Percentiles rank a stretch among this genome's conserved stretches.
These are phyloP conservation scores for Altica lythri DNA, from an alignment of 2,888 invertebrate species.

Conservation along the genomic window DNA sequence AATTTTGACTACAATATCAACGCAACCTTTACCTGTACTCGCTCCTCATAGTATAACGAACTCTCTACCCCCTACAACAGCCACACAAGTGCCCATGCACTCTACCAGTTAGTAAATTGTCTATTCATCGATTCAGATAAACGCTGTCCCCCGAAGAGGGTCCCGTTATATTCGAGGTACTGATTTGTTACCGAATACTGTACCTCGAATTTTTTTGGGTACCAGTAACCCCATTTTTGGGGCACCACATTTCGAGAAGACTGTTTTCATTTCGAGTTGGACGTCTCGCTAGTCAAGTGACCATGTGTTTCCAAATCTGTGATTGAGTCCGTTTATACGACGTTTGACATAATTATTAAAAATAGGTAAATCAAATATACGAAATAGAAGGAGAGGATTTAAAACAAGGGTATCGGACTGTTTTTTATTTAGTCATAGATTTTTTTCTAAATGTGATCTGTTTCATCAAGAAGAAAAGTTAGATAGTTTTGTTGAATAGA, in stretches of 20 bases:
- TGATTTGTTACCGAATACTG: too few species aligned
- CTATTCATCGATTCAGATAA: constrained; percentile 28
- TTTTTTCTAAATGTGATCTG: constrained; percentile 51
- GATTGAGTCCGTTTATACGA: constrained; percentile 55
- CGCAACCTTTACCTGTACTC: constrained; percentile 29
- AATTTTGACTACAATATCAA: constrained; percentile 33
- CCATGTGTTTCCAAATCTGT: constrained; percentile 57
- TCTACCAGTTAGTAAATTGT: constrained; percentile 58
- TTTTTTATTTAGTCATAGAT: constrained; percentile 43
- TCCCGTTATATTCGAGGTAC: too few species aligned
- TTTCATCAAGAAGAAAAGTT: constrained; percentile 42
- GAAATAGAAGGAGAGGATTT: constrained; percentile 11
- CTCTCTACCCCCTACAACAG: constrained; percentile 46
- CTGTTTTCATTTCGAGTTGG: constrained; percentile 33
- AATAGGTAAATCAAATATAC: constrained; percentile 7
- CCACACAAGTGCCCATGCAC: constrained; percentile 64
- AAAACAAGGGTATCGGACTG: constrained; percentile 49
- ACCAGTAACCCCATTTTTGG: not conserved
- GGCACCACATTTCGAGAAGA: constrained; percentile 36
- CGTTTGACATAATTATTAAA: constrained; percentile 28
- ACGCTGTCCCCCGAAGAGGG: constrained; percentile 25
- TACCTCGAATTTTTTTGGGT: too few species aligned
- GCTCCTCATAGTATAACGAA: constrained; percentile 24
- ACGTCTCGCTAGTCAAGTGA: constrained; percentile 58
- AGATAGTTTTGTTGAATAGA: constrained; percentile 36